These are phyloP conservation scores for Lemur catta DNA, from an alignment of 2,797 vertebrate genomes.

Conservation along the genomic window DNA sequence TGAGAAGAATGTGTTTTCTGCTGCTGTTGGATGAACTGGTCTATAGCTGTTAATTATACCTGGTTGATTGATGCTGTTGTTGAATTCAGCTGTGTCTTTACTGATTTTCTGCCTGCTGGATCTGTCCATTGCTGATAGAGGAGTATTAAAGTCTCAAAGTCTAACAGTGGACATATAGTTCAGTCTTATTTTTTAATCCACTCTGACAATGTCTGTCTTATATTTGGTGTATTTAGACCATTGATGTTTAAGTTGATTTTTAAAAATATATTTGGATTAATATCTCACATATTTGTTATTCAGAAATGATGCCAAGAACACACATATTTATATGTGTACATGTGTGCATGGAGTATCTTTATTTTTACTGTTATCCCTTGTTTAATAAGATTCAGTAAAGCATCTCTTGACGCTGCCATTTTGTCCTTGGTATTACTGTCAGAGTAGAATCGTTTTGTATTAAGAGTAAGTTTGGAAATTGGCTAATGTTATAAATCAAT, in stretches of 20 bases:
- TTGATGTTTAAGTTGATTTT: neutral
- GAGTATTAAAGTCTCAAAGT: neutral
- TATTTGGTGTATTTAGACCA: neutral
- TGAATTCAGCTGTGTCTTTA: neutral
- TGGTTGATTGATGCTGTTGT: neutral
- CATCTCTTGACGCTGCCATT: neutral
- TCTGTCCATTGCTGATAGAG: neutral
- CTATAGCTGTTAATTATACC: neutral
- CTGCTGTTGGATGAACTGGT: neutral
- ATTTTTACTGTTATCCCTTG: neutral
- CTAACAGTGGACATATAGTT: neutral
- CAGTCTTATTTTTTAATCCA: neutral
- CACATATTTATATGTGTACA: neutral
- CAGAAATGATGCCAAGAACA: neutral
- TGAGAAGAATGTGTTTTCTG: neutral
- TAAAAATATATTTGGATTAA: neutral
- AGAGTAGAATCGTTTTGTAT: conserved; percentile 7
- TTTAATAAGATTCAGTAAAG: neutral
- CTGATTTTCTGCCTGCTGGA: neutral
- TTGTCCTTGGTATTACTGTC: neutral
- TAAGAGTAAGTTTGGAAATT: conserved; percentile 32
- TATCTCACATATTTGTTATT: neutral
- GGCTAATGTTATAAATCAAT: conserved; percentile 3
- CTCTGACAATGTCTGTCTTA: neutral
- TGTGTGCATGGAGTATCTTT: neutral